Percentiles rank a stretch among this genome's conserved stretches.
These are phyloP conservation scores for Congeria kusceri DNA, from an alignment of 2,888 invertebrate genomes.

Conservation along the genomic window DNA sequence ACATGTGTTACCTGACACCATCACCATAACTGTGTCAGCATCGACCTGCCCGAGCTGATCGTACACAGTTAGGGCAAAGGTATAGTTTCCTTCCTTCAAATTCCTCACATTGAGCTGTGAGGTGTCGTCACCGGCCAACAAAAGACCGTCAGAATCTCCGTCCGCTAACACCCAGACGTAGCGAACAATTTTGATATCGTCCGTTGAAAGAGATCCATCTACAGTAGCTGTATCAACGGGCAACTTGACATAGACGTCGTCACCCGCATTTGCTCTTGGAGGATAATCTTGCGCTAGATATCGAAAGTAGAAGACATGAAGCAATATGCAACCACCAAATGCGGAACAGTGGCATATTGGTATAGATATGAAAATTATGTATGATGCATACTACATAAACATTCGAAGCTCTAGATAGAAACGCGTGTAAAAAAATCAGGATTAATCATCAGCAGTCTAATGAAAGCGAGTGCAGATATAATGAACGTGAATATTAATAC, in stretches of 20 bases:
- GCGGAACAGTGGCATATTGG: too few relatives aligned
- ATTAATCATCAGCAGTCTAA: too few relatives aligned
- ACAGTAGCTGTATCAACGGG: slow-evolving; percentile 32
- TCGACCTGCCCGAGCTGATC: slow-evolving; percentile 19
- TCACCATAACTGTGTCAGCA: slow-evolving; percentile 25
- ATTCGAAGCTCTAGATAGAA: too few relatives aligned
- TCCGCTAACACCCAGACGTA: slow-evolving; percentile 29
- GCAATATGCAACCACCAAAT: too few relatives aligned
- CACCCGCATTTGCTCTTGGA: slow-evolving; percentile 39
- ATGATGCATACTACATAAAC: too few relatives aligned
- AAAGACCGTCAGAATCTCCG: slow-evolving; percentile 9
- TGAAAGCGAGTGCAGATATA: too few relatives aligned
- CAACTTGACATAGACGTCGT: slow-evolving; percentile 29
- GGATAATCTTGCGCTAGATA: slow-evolving; percentile 33
- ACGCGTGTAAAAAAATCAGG: too few relatives aligned
- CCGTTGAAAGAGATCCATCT: slow-evolving; percentile 27
- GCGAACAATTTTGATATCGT: slow-evolving; percentile 31
- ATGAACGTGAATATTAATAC: too few relatives aligned
- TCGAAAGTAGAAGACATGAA: too few relatives aligned
- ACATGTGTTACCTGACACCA: too few relatives aligned
- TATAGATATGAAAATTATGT: too few relatives aligned
- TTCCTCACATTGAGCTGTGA: slow-evolving; percentile 17
- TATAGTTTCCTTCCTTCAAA: slow-evolving; percentile 27
- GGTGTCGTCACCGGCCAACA: slow-evolving; percentile 20
- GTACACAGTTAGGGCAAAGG: slow-evolving; percentile 26